phyloP scores from a whole-genome alignment of 2,113 vertebrate species.

The Arothron firmamentum region DNA sequence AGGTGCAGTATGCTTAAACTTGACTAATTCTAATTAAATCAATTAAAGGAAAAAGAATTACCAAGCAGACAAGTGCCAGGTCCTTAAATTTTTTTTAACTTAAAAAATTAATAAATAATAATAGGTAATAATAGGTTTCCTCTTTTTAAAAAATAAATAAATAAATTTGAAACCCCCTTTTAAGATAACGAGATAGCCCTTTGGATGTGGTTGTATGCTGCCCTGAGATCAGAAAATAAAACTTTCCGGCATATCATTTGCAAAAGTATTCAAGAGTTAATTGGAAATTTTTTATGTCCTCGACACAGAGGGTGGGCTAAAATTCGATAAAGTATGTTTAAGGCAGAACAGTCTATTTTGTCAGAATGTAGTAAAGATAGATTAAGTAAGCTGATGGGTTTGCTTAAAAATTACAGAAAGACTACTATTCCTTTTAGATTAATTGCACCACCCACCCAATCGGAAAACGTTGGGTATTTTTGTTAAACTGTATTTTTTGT shows the following conservation, averaged over 20 bases:
- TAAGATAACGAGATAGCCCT: constrained; percentile 41
- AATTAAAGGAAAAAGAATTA: background rate
- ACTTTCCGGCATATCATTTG: constrained; percentile 19
- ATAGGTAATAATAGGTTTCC: too few species aligned
- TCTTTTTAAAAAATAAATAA: background rate
- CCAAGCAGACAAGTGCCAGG: constrained; percentile 7
- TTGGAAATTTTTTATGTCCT: constrained; percentile 12
- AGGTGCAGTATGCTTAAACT: too few species aligned
- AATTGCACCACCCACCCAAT: background rate
- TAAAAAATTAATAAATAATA: too few species aligned
- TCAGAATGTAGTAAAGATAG: too few species aligned
- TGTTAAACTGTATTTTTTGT: background rate
- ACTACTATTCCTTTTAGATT: background rate
- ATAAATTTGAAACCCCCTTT: background rate
- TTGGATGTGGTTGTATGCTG: constrained; percentile 35
- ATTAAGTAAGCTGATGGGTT: too few species aligned
- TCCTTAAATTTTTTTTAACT: constrained; percentile 14
- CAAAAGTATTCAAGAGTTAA: constrained; percentile 17
- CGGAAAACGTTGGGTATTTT: background rate
- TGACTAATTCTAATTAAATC: constrained; percentile 17
- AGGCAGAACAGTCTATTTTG: background rate
- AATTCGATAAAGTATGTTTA: background rate
- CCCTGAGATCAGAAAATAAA: constrained; percentile 35
- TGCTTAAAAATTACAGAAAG: too few species aligned
- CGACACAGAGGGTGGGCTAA: background rate